Percentiles rank a stretch among this genome's conserved stretches.
phyloP scores from a whole-genome alignment of 2,797 vertebrate genomes.

The Esox lucius region DNA sequence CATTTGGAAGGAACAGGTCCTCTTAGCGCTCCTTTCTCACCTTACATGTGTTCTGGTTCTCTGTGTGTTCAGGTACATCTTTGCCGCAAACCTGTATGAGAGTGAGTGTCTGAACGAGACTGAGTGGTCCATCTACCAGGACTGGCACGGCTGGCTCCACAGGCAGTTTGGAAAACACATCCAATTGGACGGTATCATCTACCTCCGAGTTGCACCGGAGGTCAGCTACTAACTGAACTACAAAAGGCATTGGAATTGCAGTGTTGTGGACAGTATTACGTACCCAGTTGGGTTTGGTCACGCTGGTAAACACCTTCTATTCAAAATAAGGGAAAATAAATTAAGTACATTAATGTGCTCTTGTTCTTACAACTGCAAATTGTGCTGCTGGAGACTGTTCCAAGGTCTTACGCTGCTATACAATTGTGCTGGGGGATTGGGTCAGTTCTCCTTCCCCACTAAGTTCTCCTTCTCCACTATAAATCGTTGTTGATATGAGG shows the following conservation, averaged over 20 bases:
- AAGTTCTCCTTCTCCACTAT: no score
- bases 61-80: conserved; percentile 83
- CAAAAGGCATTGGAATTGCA: not conserved
- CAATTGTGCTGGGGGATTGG: no score
- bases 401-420: no score
- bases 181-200: conserved; percentile 89
- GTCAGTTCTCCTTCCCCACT: no score
- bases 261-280: not conserved
- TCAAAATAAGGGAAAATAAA: not conserved
- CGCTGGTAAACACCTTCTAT: not conserved
- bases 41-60: not conserved
- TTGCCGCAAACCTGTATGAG: conserved; percentile 91
- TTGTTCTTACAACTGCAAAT: no score
- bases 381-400: no score
- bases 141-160: conserved; percentile 90
- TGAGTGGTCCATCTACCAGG: conserved; percentile 92
- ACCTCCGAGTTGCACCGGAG: conserved; percentile 88
- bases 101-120: conserved; percentile 91
- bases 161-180: conserved; percentile 84
- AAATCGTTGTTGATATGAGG: no score
- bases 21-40: not conserved
- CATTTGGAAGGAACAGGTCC: not conserved
- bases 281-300: not conserved
- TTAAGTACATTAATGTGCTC: no score
- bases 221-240: conserved; percentile 53